A percentile compares a stretch with the other conserved stretches of the same genome.
Conservation (phyloP, 2,888 invertebrate species). For the Amphipyra berbera region DNA sequence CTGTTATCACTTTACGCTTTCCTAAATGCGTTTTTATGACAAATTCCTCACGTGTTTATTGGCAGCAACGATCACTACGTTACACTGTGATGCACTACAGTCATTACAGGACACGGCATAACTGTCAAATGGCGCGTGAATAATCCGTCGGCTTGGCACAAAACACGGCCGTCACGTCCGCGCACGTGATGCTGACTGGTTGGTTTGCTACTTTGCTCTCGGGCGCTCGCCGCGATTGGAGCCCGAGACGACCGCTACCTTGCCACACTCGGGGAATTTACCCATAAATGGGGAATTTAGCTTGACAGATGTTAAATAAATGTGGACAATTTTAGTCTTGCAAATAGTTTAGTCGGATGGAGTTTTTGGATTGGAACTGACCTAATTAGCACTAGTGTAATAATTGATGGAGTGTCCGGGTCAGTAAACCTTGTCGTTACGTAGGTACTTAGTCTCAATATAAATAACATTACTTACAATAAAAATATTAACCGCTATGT, state of each 20-base stretch:
- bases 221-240: conserved; percentile 72
- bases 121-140: conserved; percentile 87
- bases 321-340: conserved; percentile 14
- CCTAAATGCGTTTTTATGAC: conserved; percentile 57
- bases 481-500: background rate
- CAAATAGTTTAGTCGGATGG: conserved; percentile 2
- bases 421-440: conserved; percentile 18
- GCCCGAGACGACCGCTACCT: conserved; percentile 72
- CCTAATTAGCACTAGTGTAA: conserved; percentile 33
- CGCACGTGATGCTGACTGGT: conserved; percentile 88
- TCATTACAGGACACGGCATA: conserved; percentile 83
- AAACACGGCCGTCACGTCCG: conserved; percentile 77
- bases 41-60: conserved; percentile 73
- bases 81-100: conserved; percentile 79
- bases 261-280: conserved; percentile 72
- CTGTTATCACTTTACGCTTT: conserved; percentile 73
- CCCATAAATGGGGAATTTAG: conserved; percentile 65
- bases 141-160: conserved; percentile 67
- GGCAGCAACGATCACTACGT: conserved; percentile 78
- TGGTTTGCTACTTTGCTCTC: conserved; percentile 70
- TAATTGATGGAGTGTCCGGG: conserved; percentile 34
- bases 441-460: background rate
- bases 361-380: conserved; percentile 11
- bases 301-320: conserved; percentile 15
- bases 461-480: background rate